Base-by-base conservation (phyloP, 2,888 invertebrate genomes). In the Hirtodrosophila alboralis region DNA sequence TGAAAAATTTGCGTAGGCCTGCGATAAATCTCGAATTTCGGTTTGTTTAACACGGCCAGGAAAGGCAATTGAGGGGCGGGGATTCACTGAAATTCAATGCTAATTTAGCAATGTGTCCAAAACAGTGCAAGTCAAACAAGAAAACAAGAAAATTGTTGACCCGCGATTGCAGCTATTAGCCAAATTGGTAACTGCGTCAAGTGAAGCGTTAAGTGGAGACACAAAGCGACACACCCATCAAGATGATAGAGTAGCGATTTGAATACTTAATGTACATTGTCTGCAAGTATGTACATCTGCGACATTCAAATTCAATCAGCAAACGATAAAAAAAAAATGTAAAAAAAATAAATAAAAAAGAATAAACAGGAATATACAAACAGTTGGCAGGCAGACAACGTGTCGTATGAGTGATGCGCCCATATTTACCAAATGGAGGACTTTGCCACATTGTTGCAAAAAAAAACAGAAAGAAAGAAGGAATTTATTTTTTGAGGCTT, bases 1-100 rank as follows among this genome's bases (percentile, higher is more conserved):
- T 47, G 36, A 56, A 52, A 41, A 63, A 59, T 57, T 53, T 5
- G 5, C 4, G 13, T 27, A 23, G 30, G 36, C 47, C 12, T 52
- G 43, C 63, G 49, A 68, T 62, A 86, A 86, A 86, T 86, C 80
- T 86, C 86, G 48, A 64, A 84, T 86, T 59, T 78, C 47, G 63
- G 52, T 61, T 74, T 67, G 36, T 28, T 52, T 51, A 31, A 34
- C 44, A 27, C 13, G 23, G 23, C 2, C 8, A 7, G 6, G 23
- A 7, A 23, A 7, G 4, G 23, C 18, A n/a, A 10, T 21, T 21
- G 6, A 6, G 4, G 9, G 13, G 4, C 13, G 16, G 7, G 10
- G 14, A 9, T 5, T 4, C 3, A 18, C 4, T 66, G 80, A 59
- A 84, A 85, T 64, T 67, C 44, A 66, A 80, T 85, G 84, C 86